Conservation (phyloP, 2,797 vertebrate species). For the Glyptemys insculpta region DNA sequence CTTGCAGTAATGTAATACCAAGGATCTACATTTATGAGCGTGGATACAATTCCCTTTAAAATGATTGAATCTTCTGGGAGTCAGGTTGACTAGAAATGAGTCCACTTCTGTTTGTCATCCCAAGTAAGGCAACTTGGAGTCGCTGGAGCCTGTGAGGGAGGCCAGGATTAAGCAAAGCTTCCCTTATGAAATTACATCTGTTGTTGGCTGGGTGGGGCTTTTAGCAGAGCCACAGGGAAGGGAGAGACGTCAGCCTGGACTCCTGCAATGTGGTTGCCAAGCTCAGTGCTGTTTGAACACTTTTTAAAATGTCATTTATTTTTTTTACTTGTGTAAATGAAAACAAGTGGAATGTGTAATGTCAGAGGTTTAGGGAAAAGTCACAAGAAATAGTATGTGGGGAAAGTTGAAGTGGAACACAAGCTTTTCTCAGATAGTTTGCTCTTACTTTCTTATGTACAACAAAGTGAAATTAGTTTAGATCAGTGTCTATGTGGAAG, state of each 20-base stretch:
- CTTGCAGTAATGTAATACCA: not conserved
- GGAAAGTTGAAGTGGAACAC: not conserved
- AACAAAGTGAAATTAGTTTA: not conserved
- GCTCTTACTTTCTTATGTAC: not conserved
- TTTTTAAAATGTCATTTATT: not conserved
- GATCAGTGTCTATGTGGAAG: not conserved
- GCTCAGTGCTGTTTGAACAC: not conserved
- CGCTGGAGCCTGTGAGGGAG: not conserved
- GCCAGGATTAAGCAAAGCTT: not conserved
- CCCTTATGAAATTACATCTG: not conserved
- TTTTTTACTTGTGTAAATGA: not conserved
- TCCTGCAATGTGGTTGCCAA: not conserved
- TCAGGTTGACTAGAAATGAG: not conserved
- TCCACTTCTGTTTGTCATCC: not conserved
- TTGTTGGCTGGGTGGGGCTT: not conserved
- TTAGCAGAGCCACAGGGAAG: not conserved
- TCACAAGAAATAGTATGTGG: not conserved
- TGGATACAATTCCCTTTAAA: not conserved
- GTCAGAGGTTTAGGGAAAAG: not conserved
- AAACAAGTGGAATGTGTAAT: not conserved
- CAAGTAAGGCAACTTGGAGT: not conserved
- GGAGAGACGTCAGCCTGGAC: not conserved
- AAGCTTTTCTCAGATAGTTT: not conserved
- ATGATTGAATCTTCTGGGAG: not conserved
- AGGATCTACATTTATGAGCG: not conserved